Evolutionary conservation across 37 sponge, comb jelly and placozoan species (phyloP).

Genomic region (Beroe forskalii): DNA sequence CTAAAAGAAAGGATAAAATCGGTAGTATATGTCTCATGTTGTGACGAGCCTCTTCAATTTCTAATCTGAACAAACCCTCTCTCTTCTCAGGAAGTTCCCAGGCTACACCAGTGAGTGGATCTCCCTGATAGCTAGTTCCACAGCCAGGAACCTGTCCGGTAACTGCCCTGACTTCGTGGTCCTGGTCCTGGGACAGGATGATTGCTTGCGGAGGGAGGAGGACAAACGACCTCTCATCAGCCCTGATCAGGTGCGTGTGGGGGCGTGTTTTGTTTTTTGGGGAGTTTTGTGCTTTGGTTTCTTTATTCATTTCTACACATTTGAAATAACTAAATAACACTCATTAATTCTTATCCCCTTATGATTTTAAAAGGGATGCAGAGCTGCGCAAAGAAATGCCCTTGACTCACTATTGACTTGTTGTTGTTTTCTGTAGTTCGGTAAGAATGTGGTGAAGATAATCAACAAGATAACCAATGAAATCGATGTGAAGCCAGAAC

Average conservation of each 20-base stretch:
- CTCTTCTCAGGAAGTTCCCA: conserved; percentile 5
- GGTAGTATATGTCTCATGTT: neutral
- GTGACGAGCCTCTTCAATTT: no score
- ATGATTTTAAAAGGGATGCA: neutral
- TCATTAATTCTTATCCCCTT: neutral
- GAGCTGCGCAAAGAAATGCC: no score
- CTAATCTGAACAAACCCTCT: no score
- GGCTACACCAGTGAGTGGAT: conserved; percentile 64
- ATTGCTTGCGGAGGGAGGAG: conserved; percentile 26
- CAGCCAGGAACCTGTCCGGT: neutral
- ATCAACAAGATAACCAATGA: conserved; percentile 52
- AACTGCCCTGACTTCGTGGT: conserved; percentile 14
- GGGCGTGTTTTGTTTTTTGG: no score
- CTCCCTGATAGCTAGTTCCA: neutral
- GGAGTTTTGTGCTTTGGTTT: neutral
- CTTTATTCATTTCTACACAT: neutral
- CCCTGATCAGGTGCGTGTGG: conserved; percentile 3
- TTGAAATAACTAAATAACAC: no score
- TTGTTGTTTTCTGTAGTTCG: no score
- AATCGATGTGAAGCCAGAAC: neutral
- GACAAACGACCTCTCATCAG: conserved; percentile 10
- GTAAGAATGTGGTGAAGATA: neutral
- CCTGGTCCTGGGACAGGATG: neutral
- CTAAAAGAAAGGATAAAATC: no score
- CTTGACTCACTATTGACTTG: no score